A percentile compares a stretch with the other conserved stretches of the same genome.
phyloP scores from a whole-genome alignment of 2,113 vertebrate species.

The Myrmophylax atrothorax region DNA sequence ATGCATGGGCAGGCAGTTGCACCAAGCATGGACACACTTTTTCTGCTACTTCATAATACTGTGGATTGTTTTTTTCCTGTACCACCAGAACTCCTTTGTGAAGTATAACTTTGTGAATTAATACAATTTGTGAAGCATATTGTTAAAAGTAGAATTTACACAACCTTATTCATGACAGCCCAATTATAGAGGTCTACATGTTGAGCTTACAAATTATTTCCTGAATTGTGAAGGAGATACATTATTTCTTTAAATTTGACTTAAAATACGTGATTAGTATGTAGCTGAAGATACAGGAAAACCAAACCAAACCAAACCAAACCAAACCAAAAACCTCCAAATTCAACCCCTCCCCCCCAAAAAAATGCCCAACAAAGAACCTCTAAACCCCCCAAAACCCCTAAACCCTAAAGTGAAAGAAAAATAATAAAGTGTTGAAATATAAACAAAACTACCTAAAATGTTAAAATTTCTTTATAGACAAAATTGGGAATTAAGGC shows the following conservation, averaged over 20 bases:
- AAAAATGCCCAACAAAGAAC: background rate
- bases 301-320: too few species aligned
- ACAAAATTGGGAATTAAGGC: background rate
- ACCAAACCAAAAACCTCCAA: background rate
- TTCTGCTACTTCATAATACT: background rate
- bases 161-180: background rate
- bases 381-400: too few species aligned
- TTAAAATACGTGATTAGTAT: background rate
- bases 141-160: background rate
- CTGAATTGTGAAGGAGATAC: background rate
- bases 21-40: background rate
- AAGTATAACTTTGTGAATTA: too few species aligned
- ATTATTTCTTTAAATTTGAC: background rate
- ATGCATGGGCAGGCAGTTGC: background rate
- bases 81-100: background rate
- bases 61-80: background rate
- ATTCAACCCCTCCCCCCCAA: too few species aligned
- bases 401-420: background rate
- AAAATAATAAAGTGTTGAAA: background rate
- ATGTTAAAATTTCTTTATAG: background rate
- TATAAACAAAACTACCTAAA: background rate
- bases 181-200: background rate
- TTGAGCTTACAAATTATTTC: background rate
- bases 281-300: background rate
- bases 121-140: background rate